Evolutionary conservation across 2,797 vertebrate species (phyloP), one percentile per base, ranked within the genome.

Genomic region (Merluccius polli): DNA sequence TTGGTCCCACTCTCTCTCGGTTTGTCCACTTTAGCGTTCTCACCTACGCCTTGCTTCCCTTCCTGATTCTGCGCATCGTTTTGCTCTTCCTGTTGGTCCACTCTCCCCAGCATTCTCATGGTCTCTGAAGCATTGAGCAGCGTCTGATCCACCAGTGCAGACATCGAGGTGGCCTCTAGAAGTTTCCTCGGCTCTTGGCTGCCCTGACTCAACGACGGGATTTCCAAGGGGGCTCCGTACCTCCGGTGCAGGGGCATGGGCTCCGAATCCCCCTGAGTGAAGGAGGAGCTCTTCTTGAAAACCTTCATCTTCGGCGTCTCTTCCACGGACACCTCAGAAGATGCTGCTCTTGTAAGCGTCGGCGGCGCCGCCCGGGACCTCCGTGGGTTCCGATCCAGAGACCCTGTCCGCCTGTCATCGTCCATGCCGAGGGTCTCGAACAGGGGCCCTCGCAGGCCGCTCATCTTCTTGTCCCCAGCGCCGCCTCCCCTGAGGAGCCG

Each of bases 361-460:
- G 92, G 89, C 0, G 81, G 82, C 35, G 79, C 87, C 0, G 84
- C 82, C 82, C 93, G 90, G n/a, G 93, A 92, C 3, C 92, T 89
- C 71, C 93, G 89, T 75, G 90, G 75, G 33, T 91, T 92, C 12
- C 93, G 86, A 67, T 95, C 93, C 0, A 93, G 87, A 38, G 92
- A 93, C 4, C 80, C 77, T 0, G 87, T 88, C 59, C 83, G 85
- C 74, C 93, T 94, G 70, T 94, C 94, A 3, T 95, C 93, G 0
- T 93, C 85, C 36, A 95, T 91, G 1, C 95, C 94, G 1, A 99
- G 92, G 0, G 95, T 98, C 89, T 99, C 98, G 82, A 99, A 93
- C 80, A 99, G 88, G 0, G 98, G 97, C 0, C 97, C 97, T 33
- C 98, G 91, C 41, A 99, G 91, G 77, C 97, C 97, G 0, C 97